Percentiles rank a stretch among this genome's conserved stretches.
These are phyloP conservation scores for Xiphorhynchus elegans DNA, from an alignment of 2,113 vertebrate genomes.

Conservation along the genomic window DNA sequence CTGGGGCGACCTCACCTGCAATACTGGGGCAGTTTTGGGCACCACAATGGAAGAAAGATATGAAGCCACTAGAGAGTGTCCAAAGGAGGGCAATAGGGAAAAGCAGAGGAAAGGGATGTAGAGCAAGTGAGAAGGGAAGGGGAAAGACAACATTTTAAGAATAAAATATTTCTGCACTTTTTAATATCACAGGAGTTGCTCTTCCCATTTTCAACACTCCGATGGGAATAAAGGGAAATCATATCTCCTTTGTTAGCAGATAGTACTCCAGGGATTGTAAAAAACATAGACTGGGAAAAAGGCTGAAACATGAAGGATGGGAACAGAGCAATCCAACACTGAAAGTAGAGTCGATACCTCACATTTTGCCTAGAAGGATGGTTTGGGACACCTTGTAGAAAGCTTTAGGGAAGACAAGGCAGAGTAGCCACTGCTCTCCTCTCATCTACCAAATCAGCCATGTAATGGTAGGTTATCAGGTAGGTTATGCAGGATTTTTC, in stretches of 20 bases:
- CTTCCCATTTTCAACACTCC: neutral
- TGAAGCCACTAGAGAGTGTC: no score
- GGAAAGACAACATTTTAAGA: neutral
- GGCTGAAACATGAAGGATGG: neutral
- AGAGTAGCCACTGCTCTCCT: neutral
- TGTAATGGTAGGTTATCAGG: neutral
- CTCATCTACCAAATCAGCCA: neutral
- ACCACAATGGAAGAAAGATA: no score
- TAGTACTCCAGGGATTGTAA: neutral
- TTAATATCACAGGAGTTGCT: neutral
- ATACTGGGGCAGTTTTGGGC: no score
- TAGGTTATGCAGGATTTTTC: neutral
- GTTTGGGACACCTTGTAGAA: neutral
- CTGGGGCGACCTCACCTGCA: no score
- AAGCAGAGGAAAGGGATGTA: neutral
- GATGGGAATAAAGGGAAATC: neutral
- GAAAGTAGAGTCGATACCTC: neutral
- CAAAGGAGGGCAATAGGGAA: no score
- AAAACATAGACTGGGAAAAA: neutral
- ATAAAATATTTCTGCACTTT: neutral
- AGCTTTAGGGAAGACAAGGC: neutral
- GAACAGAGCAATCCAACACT: neutral
- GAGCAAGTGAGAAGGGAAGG: neutral
- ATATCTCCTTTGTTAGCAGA: neutral
- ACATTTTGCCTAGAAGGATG: neutral